Evolutionary conservation across 1,140 invertebrate genomes (phyloP).

Genomic region (Caenorhabditis latens): DNA sequence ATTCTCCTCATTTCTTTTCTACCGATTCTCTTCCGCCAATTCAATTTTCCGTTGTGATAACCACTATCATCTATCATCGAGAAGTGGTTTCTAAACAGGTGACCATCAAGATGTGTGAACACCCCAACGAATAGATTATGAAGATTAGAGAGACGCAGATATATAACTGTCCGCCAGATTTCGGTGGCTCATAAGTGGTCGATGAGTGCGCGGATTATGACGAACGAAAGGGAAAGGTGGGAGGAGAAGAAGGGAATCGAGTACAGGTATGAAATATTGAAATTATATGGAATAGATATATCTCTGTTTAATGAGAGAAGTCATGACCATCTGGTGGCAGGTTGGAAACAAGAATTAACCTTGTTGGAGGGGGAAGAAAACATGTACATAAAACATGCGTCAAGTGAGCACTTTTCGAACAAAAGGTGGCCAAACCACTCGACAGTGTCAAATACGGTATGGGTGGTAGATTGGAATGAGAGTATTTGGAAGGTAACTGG

Average conservation of each 20-base stretch:
- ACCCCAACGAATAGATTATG: not conserved
- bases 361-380: conserved; percentile 24
- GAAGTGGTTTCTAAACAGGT: conserved; percentile 52
- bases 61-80: conserved; percentile 55
- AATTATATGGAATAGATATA: not conserved
- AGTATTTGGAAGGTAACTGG: not conserved
- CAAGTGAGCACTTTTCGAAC: conserved; percentile 53
- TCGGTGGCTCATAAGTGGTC: conserved; percentile 54
- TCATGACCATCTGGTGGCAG: conserved; percentile 35
- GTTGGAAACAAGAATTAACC: conserved; percentile 33
- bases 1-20: not conserved
- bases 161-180: conserved; percentile 28
- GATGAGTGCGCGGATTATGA: conserved; percentile 54
- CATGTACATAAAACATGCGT: conserved; percentile 45
- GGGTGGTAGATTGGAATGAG: not conserved
- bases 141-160: conserved; percentile 20
- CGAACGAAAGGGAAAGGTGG: not conserved
- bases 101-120: conserved; percentile 47
- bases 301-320: not conserved
- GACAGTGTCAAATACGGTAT: conserved; percentile 30
- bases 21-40: not conserved
- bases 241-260: not conserved
- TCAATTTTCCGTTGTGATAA: conserved; percentile 37
- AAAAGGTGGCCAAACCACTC: conserved; percentile 31
- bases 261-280: conserved; percentile 39